Evolutionary conservation across 2,113 vertebrate genomes (phyloP), one percentile per base, ranked within the genome.

Genomic region (Myrmecophaga tridactyla): DNA sequence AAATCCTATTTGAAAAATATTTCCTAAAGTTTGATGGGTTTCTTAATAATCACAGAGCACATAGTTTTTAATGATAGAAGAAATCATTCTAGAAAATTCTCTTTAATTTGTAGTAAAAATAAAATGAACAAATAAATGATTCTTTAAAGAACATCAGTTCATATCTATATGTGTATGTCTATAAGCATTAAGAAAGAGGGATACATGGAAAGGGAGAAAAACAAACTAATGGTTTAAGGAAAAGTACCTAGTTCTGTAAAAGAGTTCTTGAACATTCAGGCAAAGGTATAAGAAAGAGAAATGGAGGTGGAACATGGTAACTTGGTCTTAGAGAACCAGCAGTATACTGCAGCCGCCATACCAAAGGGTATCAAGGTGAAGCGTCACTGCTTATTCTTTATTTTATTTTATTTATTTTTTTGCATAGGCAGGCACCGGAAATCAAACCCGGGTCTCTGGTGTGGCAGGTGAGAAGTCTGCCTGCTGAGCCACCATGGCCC

Each of bases 191-290:
- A 9, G 25, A 17, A 95, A 85, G 88, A 20, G 14, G 9, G 10
- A 39, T 17, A n/a, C 1, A 31, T 31, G 23, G 1, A 41, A 43
- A 86, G 73, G 36, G 21, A 46, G 15, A 20, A 86, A 48, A n/a
- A n/a, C 12, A 51, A 77, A 46, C 0, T 20, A 20, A 20, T 11
- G 13, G 17, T 58, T 0, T 62, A 60, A 90, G 72, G 34, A 72
- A 93, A 78, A 70, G 18, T 29, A 62, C 18, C 78, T 73, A 81
- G 77, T 83, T 89, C 21, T 82, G 89, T n/a, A 80, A 96, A 63
- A 7, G 34, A 12, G 39, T 76, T 89, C 15, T 14, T 11, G 36
- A 90, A 78, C 4, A 18, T 25, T 90, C 21, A 29, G 15, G 10
- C 39, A 65, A 80, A 81, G 25, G 31, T 48, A 56, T 25, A 62